Base-by-base conservation (phyloP, 2,888 invertebrate species). In the Pyrrhosoma nymphula region DNA sequence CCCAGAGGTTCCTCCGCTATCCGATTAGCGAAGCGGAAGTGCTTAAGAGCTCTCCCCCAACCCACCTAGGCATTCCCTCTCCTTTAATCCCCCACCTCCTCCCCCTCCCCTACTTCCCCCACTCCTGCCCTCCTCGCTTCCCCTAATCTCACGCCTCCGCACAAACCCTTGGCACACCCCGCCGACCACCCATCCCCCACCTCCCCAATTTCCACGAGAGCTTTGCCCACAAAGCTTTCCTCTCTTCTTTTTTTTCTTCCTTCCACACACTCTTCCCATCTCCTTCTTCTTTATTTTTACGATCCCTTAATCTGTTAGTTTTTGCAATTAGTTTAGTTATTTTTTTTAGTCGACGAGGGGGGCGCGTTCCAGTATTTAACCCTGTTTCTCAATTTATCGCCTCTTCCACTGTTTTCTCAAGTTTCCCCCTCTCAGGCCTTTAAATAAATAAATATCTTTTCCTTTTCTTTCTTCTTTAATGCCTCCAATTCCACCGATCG, bases 21-120 rank as follows among this genome's bases (percentile, higher is more conserved):
- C 90, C 90, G 90, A 91, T 91, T 91, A 91, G 90, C 60, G 35
- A 39, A 56, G 90, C 90, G 90, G 90, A 90, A 56, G 56, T 91
- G 90, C 60, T 91, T 91, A 91, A 91, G 60, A 91, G 60, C 90
- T 56, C 56, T 23, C 56, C 30, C 90, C 30, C 56, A n/a, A 8
- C 82, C 60, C 30, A n/a, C 93, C 35, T 30, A 4, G 16, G 23
- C 60, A 75, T 93, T 16, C 93, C 47, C 47, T 69, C 47, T 69
- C 14, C 26, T 12, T 39, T 69, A 60, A 91, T 39, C 63, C 30
- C 47, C 20, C 26, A 18, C 26, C 26, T 69, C 47, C 91, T 23
- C 26, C 0, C 20, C 1, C 60, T 90, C 56, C 63, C 63, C 63
- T 47, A 30, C 35, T 6, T 6, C 26, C 93, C 60, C 60, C 35